Evolutionary conservation across 2,113 vertebrate genomes (phyloP), one percentile per base, ranked within the genome.

Genomic region (Motacilla alba): DNA sequence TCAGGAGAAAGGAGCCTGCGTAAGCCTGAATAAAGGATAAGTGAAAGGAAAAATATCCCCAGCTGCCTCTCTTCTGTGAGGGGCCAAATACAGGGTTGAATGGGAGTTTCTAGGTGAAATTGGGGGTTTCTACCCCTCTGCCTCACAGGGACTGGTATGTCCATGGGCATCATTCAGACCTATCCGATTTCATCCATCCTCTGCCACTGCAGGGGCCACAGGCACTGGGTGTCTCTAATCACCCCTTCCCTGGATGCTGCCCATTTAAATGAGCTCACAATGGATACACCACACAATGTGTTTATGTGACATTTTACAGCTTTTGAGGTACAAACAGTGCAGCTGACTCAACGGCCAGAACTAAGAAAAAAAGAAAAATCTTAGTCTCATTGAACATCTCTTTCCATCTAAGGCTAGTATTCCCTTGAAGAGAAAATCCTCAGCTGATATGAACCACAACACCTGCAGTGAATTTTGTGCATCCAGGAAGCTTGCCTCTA

Each of bases 291-390:
- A 22, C 12, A 39, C 13, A 31, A 33, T 4, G 37, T 20, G 8
- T 59, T 69, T 26, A 35, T 2, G 0, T 9, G 30, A 47, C 0
- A 4, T 41, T 64, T 73, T n/a, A n/a, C 7, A 64, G n/a, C 59
- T 50, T 83, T 35, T 41, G 7, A 56, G 74, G 22, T 37, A 41
- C 31, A n/a, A 83, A 76, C 30, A 80, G 27, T 17, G 28, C n/a
- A 52, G 55, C 41, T 89, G 67, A 64, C 31, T 59, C 44, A 89
- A 64, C 3, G 50, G 56, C 50, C 52, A 83, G 47, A 75, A 81
- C 8, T 49, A 56, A 85, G 22, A 37, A 62, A 58, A 47, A 22
- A 35, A 16, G 17, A 73, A 93, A 80, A 69, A 79, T 11, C 35
- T 88, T 43, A 37, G n/a, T 22, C n/a, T 56, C 7, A 30, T 0